Evolutionary conservation across 2,113 vertebrate genomes (phyloP), one percentile per base, ranked within the genome.

Genomic region (Climacteris rufus): DNA sequence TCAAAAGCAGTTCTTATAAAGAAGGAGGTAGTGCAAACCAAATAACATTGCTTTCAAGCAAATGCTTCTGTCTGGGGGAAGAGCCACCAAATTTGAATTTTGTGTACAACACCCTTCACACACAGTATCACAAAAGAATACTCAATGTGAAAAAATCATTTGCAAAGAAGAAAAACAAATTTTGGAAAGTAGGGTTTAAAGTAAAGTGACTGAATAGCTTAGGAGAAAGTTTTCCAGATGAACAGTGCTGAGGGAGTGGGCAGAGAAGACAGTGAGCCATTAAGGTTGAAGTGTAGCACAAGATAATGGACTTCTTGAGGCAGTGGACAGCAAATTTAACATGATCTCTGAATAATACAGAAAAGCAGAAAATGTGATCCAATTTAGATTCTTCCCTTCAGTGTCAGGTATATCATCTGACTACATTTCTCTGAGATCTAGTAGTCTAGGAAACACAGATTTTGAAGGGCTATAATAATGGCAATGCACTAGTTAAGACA

Each of bases 201-300:
- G 93, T n/a, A 17, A 74, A 94, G 30, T 85, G 33, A 78, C 15
- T 72, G 49, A 63, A 22, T 11, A 82, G 54, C 33, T 89, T 65
- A 71, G n/a, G 59, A 90, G 80, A 53, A 92, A 95, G 59, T 90
- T 94, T 96, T 95, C 93, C 44, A 94, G 61, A 60, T 68, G 75
- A 87, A 77, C 31, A 76, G 57, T 20, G 78, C 49, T 64, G 37
- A 81, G 31, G 6, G 19, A 84, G 35, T 23, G 59, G 69, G 69
- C 53, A 90, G 53, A 70, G 81, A 60, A 82, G 77, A 53, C 42
- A 84, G 16, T 30, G 42, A 91, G 59, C 65, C 47, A 81, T 23
- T 69, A 92, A 95, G 68, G 88, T 82, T 37, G 2, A 93, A 76
- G 37, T 28, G 53, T 18, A 76, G 68, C 53, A 77, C 50, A 90